A percentile compares a stretch with the other conserved stretches of the same genome.
Evolutionary conservation across 2,797 vertebrate genomes (phyloP).

Genomic region (Coracias cyanogaster): DNA sequence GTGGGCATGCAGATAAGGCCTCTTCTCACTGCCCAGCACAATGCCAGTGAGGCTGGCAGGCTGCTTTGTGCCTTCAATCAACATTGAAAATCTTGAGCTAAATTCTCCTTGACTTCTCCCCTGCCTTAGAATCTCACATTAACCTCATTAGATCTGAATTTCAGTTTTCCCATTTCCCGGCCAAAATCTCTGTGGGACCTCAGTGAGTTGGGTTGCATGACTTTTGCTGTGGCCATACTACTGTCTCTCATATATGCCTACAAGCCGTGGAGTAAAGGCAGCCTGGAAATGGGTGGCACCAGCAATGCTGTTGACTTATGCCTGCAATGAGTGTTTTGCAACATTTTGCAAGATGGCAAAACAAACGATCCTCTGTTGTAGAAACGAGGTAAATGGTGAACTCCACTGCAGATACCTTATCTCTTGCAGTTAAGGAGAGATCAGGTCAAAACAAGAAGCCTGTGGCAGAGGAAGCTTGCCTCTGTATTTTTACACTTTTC

Average conservation of each 20-base stretch:
- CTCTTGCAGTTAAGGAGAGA: background rate
- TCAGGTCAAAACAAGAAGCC: background rate
- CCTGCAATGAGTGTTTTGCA: slow-evolving; percentile 18
- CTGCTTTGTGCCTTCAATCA: background rate
- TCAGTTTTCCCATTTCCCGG: background rate
- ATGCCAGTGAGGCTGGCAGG: background rate
- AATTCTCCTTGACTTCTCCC: background rate
- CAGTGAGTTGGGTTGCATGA: rapidly evolving
- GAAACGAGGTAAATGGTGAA: background rate
- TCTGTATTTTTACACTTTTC: background rate
- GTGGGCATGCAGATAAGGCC: background rate
- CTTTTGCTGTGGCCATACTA: background rate
- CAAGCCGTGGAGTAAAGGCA: rapidly evolving
- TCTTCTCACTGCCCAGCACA: background rate
- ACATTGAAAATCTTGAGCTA: background rate
- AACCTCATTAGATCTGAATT: background rate
- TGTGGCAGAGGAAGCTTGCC: background rate
- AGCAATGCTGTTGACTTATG: background rate
- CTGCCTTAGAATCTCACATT: background rate
- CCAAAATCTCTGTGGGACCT: background rate
- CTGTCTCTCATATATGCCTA: rapidly evolving
- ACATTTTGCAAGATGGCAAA: background rate
- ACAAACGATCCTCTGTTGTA: background rate
- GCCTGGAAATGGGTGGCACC: background rate
- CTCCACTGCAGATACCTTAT: background rate